Conservation (phyloP, 2,888 invertebrate species). For the Thysanoteuthis rhombus region DNA sequence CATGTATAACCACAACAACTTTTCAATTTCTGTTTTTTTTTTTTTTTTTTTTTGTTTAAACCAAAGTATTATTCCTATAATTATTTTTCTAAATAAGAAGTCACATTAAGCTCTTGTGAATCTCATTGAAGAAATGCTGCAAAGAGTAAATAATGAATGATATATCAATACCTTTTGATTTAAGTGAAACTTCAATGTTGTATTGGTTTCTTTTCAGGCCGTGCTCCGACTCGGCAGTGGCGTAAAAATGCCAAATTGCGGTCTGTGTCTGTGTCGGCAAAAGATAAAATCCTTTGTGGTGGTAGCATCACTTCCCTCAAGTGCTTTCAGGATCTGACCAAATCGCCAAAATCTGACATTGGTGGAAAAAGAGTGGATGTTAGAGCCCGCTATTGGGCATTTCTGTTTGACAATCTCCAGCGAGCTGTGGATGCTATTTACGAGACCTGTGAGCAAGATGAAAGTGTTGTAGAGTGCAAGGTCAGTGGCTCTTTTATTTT, state of each 20-base stretch:
- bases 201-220: conserved; percentile 39
- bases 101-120: neutral
- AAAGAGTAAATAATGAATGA: neutral
- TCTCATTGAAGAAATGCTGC: neutral
- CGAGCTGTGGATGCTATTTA: conserved; percentile 94
- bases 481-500: conserved; percentile 55
- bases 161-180: neutral
- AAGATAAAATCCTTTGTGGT: conserved; percentile 1
- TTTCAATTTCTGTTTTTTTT: too few species aligned
- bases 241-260: conserved; percentile 36
- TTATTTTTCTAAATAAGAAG: neutral
- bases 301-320: neutral
- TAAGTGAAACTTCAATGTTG: neutral
- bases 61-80: too few species aligned
- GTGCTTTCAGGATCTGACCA: conserved; percentile 45
- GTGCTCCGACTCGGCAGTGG: conserved; percentile 42
- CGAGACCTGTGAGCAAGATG: conserved; percentile 93
- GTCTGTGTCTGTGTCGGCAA: conserved; percentile 23
- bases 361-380: conserved; percentile 73
- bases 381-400: conserved; percentile 93
- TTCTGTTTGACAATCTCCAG: conserved; percentile 92
- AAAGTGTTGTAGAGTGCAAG: conserved; percentile 89
- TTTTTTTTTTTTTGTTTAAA: too few species aligned
- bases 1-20: too few species aligned
- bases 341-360: conserved; percentile 57